phyloP scores from a whole-genome alignment of 2,113 vertebrate species.

The Tamias sibiricus region DNA sequence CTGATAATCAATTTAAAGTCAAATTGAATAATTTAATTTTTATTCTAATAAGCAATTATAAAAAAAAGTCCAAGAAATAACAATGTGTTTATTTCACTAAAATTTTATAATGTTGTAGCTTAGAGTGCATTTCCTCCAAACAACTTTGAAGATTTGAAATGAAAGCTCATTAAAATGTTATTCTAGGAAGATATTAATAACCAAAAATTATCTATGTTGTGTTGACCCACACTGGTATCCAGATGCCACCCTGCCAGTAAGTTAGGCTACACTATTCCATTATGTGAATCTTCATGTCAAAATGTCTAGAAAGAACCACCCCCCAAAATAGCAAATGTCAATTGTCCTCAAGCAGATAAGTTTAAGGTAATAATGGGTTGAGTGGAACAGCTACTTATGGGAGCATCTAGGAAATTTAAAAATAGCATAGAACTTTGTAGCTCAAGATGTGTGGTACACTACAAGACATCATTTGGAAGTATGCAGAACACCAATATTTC shows the following conservation, averaged over 20 bases:
- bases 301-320: neutral
- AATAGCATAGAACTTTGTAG: neutral
- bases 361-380: neutral
- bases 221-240: neutral
- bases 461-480: neutral
- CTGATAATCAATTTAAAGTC: neutral
- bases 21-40: conserved; percentile 49
- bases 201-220: neutral
- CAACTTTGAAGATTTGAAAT: neutral
- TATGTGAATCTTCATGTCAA: neutral
- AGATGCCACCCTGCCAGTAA: neutral
- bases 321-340: neutral
- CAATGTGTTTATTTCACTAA: conserved; percentile 47
- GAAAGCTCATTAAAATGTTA: conserved; percentile 21
- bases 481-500: neutral
- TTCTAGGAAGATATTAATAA: conserved; percentile 21
- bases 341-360: neutral
- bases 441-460: neutral
- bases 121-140: neutral
- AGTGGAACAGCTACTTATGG: neutral
- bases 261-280: neutral
- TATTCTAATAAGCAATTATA: neutral
- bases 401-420: neutral
- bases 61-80: neutral
- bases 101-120: neutral